Base-by-base conservation (phyloP, 2,888 invertebrate species). In the Drosophila paranaensis region DNA sequence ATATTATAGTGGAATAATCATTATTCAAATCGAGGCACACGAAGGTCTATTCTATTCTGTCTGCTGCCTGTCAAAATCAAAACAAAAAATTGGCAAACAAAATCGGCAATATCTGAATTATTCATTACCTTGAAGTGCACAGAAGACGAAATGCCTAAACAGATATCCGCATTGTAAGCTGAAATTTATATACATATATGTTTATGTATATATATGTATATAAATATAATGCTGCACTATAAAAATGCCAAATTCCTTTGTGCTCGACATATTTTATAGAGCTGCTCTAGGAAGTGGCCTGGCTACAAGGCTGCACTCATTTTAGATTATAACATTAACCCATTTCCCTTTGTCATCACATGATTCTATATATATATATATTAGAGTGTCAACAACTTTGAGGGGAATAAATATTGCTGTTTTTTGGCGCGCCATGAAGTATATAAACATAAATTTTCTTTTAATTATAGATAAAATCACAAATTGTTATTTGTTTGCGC, bases 1-100 rank as follows among this genome's bases (percentile, higher is more conserved):
- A 65, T 58, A 69, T 64, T 70, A 66, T 65, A 68, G 71, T 66
- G 67, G 56, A 62, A 37, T 40, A 64, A 81, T 54, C 64, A 81
- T 87, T 75, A 67, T 74, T 82, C 69, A 72, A 74, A 71, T 72
- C 74, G 57, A 54, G 58, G 62, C 68, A 83, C 62, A 72, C 65
- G 62, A 71, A 82, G 68, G 69, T 75, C 61, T 67, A n/a, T 16
- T 50, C 53, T 74, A 53, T 56, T 69, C 65, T 62, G 75, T 84
- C 65, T 46, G 57, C 27, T 42, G 67, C n/a, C 72, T 85, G 82
- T 81, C 83, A 88, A 81, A 20, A 53, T 3, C 40, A 51, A 51
- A 61, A 63, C 55, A 79, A 61, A 63, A 57, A 79, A 70, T 77
- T 82, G 76, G 81, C 84, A 78, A 71, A 51, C 51, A 35, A 55